A percentile compares a stretch with the other conserved stretches of the same genome.
Evolutionary conservation across 2,797 vertebrate genomes (phyloP).

Genomic region (Tokudaia muenninki): DNA sequence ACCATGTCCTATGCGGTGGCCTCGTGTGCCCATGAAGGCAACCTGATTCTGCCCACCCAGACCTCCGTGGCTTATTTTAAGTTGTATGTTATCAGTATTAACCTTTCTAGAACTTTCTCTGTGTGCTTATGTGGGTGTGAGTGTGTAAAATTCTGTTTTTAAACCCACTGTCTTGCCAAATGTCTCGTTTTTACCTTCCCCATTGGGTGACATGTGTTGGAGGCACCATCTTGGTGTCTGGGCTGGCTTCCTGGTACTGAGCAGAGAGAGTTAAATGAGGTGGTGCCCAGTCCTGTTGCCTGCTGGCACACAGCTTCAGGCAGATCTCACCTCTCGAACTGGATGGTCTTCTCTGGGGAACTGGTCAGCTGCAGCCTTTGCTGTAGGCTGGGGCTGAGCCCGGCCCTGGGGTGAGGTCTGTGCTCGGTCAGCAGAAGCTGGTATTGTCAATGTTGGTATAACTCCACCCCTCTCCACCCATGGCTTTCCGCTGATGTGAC

Average conservation of each 20-base stretch:
- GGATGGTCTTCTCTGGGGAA: not conserved
- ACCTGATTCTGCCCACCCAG: not conserved
- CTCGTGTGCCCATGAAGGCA: rapidly evolving
- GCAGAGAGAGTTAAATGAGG: not conserved
- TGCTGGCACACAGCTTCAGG: not conserved
- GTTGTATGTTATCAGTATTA: not conserved
- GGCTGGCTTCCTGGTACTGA: not conserved
- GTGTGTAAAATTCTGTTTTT: not conserved
- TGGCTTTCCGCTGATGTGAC: not conserved
- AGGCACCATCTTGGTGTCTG: not conserved
- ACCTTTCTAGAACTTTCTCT: not conserved
- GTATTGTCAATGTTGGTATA: not conserved
- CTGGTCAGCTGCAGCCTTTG: not conserved
- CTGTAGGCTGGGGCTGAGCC: not conserved
- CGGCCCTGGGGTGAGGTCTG: not conserved
- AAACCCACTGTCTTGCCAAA: not conserved
- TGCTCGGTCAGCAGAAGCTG: rapidly evolving
- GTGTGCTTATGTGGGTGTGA: not conserved
- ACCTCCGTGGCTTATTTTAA: conserved; percentile 4
- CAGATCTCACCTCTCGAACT: not conserved
- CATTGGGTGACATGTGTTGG: not conserved
- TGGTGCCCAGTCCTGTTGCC: not conserved
- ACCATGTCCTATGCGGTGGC: rapidly evolving
- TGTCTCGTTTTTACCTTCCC: not conserved
- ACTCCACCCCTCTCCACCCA: not conserved